Percentiles rank a stretch among this genome's conserved stretches.
Conservation (phyloP, 1,140 invertebrate genomes). For the Diabrotica virgifera region DNA sequence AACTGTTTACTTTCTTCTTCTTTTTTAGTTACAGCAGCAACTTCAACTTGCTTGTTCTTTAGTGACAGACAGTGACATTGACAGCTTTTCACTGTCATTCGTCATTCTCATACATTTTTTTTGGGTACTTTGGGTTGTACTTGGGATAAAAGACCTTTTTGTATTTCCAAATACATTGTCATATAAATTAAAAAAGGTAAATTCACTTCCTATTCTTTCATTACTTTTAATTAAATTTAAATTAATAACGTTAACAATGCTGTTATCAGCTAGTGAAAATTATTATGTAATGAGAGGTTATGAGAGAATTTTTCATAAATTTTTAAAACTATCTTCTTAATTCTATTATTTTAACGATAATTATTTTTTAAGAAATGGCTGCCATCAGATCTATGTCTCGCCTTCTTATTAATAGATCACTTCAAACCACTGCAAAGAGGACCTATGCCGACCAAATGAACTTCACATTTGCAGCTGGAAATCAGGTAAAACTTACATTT, state of each 20-base stretch:
- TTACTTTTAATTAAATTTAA: too few relatives aligned
- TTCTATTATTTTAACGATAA: background rate
- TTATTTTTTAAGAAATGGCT: constrained; percentile 36
- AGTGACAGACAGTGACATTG: too few relatives aligned
- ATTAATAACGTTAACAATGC: too few relatives aligned
- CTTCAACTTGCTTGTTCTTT: too few relatives aligned
- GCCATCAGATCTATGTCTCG: constrained; percentile 44
- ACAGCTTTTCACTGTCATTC: background rate
- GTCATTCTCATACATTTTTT: background rate
- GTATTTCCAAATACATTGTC: too few relatives aligned
- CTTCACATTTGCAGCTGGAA: constrained; percentile 83
- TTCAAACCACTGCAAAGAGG: constrained; percentile 35
- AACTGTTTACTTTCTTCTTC: too few relatives aligned
- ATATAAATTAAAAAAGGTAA: too few relatives aligned
- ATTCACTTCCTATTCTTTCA: too few relatives aligned
- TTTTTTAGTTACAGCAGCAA: too few relatives aligned
- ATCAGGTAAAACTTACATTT: constrained; percentile 59
- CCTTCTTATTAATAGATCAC: constrained; percentile 36
- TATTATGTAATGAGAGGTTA: background rate
- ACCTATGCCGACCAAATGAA: constrained; percentile 77
- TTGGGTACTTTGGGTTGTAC: background rate
- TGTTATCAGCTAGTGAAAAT: background rate
- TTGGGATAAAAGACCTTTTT: background rate
- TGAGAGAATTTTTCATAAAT: background rate
- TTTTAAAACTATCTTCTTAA: too few relatives aligned